Evolutionary conservation across 2,113 vertebrate genomes (phyloP).

Genomic region (Carollia perspicillata): DNA sequence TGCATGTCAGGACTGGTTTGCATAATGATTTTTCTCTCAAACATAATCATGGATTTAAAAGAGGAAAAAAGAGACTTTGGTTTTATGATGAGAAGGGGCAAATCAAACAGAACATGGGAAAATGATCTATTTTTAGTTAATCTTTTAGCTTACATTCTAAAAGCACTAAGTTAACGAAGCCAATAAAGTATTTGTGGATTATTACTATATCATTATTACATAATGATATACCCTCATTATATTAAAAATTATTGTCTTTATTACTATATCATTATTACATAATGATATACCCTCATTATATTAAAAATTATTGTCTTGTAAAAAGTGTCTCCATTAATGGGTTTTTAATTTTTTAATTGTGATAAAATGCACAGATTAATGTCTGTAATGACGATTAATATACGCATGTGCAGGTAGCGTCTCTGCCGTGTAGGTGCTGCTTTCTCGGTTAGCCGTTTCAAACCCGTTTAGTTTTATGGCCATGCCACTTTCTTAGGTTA

Average conservation of each 20-base stretch:
- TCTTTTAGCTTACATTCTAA: background rate
- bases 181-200: conserved; percentile 5
- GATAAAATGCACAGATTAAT: background rate
- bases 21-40: background rate
- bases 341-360: background rate
- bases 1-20: background rate
- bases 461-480: background rate
- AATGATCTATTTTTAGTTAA: background rate
- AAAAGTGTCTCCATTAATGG: background rate
- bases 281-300: background rate
- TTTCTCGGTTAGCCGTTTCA: background rate
- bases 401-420: background rate
- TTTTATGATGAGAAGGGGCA: background rate
- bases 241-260: background rate
- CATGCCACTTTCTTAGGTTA: background rate
- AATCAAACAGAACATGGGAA: background rate
- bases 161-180: background rate
- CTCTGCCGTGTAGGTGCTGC: background rate
- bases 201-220: background rate
- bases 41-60: background rate
- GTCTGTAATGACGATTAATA: background rate
- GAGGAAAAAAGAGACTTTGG: background rate
- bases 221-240: background rate
- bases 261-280: background rate
- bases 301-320: background rate